These are phyloP conservation scores for Rynchops niger DNA, from an alignment of 2,113 vertebrate genomes.

Conservation along the genomic window DNA sequence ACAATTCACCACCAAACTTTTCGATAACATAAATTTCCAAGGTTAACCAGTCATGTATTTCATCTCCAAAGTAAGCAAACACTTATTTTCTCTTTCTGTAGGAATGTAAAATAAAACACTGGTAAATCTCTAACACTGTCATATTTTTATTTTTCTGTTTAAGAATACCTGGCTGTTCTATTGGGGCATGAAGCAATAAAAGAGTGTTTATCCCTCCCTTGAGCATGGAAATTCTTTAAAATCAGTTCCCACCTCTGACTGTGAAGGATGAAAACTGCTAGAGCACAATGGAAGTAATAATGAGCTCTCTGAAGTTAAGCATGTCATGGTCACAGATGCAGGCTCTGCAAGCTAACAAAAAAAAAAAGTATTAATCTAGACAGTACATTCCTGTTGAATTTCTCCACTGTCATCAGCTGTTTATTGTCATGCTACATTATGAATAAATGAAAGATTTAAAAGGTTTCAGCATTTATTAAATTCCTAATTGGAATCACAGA, in stretches of 20 bases:
- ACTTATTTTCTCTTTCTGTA: neutral
- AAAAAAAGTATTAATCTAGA: neutral
- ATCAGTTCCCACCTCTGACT: neutral
- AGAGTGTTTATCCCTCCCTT: neutral
- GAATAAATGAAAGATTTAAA: constrained; percentile 35
- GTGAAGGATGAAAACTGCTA: neutral
- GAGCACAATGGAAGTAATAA: neutral
- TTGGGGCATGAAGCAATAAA: neutral
- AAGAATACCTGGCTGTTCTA: neutral
- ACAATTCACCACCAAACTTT: neutral
- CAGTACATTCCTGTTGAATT: neutral
- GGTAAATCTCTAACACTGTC: neutral
- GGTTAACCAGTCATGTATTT: neutral
- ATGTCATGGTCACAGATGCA: neutral
- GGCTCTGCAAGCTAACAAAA: neutral
- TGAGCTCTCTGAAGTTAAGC: constrained; percentile 5
- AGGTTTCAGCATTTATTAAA: constrained; percentile 34
- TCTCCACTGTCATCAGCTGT: constrained; percentile 15
- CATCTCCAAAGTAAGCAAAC: neutral
- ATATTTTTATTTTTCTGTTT: neutral
- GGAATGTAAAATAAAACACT: neutral
- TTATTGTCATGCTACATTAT: constrained; percentile 28
- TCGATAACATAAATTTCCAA: neutral
- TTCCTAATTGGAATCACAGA: constrained; percentile 51
- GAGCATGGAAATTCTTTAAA: neutral